phyloP scores from a whole-genome alignment of 2,113 vertebrate genomes.

The Dasyprocta punctata region DNA sequence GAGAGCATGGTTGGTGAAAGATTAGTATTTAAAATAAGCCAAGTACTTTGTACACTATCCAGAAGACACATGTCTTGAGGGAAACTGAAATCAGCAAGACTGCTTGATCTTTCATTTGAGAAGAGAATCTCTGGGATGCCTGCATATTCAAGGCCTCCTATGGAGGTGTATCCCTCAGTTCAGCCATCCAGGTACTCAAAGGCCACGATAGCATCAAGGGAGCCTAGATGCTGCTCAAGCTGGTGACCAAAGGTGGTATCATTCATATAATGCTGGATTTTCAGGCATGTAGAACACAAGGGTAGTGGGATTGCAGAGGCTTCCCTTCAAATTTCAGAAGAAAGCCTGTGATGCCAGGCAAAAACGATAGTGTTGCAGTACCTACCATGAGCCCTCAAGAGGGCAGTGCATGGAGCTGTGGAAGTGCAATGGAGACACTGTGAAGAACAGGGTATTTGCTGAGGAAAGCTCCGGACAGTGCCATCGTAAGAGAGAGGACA shows the following conservation, averaged over 20 bases:
- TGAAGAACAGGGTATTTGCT: background rate
- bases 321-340: background rate
- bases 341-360: background rate
- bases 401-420: background rate
- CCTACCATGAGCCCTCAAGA: background rate
- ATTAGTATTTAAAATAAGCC: background rate
- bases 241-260: no score
- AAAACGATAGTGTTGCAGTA: background rate
- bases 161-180: background rate
- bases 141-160: background rate
- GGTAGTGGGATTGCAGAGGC: background rate
- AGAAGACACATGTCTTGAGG: background rate
- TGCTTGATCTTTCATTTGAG: background rate
- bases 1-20: background rate
- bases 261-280: no score
- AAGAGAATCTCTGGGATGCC: background rate
- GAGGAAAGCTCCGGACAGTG: background rate
- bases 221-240: no score
- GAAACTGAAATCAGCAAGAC: background rate
- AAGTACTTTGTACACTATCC: background rate
- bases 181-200: no score
- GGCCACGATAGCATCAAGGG: no score
- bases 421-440: background rate
- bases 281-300: background rate
- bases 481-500: background rate